Conservation (phyloP, 2,797 vertebrate species). For the Pelochelys cantorii region DNA sequence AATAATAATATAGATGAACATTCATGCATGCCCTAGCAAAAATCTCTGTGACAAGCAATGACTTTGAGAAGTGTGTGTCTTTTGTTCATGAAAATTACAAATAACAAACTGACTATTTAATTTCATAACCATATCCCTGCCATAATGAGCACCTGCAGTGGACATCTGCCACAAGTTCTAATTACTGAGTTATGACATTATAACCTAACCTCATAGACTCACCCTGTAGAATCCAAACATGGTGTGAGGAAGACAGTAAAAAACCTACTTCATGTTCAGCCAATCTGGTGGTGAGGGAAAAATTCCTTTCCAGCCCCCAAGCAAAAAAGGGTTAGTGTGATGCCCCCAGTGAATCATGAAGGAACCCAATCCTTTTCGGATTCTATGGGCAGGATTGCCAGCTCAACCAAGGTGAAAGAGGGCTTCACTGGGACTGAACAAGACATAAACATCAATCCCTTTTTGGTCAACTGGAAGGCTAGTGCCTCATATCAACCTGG, state of each 20-base stretch:
- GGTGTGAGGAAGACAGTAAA: background rate
- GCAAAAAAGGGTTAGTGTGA: background rate
- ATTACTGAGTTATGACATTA: background rate
- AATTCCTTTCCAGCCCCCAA: background rate
- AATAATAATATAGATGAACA: background rate
- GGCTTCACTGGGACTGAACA: background rate
- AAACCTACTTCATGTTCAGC: background rate
- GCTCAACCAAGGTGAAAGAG: background rate
- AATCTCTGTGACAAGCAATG: background rate
- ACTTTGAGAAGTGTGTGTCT: background rate
- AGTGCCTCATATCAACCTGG: background rate
- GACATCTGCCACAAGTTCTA: background rate
- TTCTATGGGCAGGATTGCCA: background rate
- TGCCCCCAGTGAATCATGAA: background rate
- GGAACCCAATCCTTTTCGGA: background rate
- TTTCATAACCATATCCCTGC: background rate
- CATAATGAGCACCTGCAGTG: background rate
- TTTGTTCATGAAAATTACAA: background rate
- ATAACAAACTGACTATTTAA: background rate
- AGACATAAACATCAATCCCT: background rate
- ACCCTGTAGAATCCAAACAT: background rate
- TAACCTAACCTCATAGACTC: background rate
- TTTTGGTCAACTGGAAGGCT: background rate
- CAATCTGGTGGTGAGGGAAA: background rate
- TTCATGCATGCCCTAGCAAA: background rate